A percentile compares a stretch with the other conserved stretches of the same genome.
Evolutionary conservation across 2,888 invertebrate genomes (phyloP).

Genomic region (Acrocera orbiculus): DNA sequence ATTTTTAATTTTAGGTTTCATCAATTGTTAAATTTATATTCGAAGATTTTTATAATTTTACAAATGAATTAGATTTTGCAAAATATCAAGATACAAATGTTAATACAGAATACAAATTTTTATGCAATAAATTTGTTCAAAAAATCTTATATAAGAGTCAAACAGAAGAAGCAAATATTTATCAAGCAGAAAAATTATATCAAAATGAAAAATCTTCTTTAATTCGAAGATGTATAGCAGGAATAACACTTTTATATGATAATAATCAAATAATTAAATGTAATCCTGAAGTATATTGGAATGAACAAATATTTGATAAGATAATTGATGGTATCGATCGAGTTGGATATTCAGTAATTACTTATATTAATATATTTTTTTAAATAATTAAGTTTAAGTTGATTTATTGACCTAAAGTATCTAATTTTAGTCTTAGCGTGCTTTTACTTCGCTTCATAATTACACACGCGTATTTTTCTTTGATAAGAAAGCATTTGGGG

Average conservation of each 20-base stretch:
- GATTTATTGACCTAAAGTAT: no score
- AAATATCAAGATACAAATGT: slow-evolving; percentile 10
- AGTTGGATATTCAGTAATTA: slow-evolving; percentile 10
- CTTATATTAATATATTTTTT: no score
- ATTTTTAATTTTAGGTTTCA: no score
- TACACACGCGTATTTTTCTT: no score
- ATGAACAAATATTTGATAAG: slow-evolving; percentile 2
- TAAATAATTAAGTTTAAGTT: no score
- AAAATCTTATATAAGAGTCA: no score
- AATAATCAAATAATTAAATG: no score
- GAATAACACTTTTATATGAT: slow-evolving; percentile 6
- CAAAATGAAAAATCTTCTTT: slow-evolving; percentile 8
- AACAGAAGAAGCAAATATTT: slow-evolving; percentile 3
- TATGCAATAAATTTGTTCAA: slow-evolving; percentile 8
- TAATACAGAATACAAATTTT: slow-evolving; percentile 8
- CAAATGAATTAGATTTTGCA: slow-evolving; percentile 1
- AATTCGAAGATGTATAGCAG: slow-evolving; percentile 7
- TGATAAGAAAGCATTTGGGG: no score
- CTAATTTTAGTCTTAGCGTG: no score
- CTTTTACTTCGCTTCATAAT: no score
- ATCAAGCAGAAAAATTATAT: slow-evolving; percentile 4
- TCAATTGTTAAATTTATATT: no score
- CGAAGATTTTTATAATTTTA: background rate
- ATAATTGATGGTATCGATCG: slow-evolving; percentile 5
- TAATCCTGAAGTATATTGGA: no score